Percentiles rank a stretch among this genome's conserved stretches.
Conservation (phyloP, 2,797 vertebrate genomes). For the Gadopsis marmoratus region DNA sequence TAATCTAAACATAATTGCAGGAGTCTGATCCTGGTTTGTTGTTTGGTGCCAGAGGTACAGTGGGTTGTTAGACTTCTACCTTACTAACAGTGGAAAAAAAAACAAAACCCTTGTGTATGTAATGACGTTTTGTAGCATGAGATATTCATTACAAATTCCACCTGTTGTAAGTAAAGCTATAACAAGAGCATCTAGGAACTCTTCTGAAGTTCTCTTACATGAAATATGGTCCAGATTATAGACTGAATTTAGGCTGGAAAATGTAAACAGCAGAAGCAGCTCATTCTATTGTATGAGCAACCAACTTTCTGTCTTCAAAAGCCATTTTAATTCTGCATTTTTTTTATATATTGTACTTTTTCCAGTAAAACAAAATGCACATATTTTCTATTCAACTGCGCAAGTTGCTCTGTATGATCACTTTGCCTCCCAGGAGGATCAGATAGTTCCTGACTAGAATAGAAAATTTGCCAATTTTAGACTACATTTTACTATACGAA, state of each 20-base stretch:
- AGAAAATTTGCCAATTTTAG: neutral
- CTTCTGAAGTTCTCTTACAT: slow-evolving; percentile 37
- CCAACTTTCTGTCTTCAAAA: slow-evolving; percentile 2
- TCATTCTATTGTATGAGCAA: neutral
- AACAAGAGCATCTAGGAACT: slow-evolving; percentile 15
- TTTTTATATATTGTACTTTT: neutral
- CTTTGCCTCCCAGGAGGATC: neutral
- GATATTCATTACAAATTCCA: slow-evolving; percentile 52
- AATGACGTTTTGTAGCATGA: slow-evolving; percentile 36
- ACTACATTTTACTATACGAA: neutral
- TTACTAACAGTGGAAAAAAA: slow-evolving; percentile 8
- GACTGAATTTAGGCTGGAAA: slow-evolving; percentile 21
- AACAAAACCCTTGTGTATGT: neutral
- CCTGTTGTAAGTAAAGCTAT: slow-evolving; percentile 44
- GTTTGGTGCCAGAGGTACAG: slow-evolving; percentile 34
- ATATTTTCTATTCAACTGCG: neutral
- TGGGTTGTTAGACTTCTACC: slow-evolving; percentile 25
- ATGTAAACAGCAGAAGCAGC: slow-evolving; percentile 27
- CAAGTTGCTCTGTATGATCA: neutral
- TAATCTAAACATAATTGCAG: slow-evolving; percentile 52
- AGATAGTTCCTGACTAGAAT: neutral
- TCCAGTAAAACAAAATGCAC: neutral
- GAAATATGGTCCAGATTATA: slow-evolving; percentile 51
- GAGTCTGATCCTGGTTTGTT: slow-evolving; percentile 40
- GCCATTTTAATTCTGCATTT: neutral